Conservation (phyloP, 2,113 vertebrate genomes). For the Myxocyprinus asiaticus region DNA sequence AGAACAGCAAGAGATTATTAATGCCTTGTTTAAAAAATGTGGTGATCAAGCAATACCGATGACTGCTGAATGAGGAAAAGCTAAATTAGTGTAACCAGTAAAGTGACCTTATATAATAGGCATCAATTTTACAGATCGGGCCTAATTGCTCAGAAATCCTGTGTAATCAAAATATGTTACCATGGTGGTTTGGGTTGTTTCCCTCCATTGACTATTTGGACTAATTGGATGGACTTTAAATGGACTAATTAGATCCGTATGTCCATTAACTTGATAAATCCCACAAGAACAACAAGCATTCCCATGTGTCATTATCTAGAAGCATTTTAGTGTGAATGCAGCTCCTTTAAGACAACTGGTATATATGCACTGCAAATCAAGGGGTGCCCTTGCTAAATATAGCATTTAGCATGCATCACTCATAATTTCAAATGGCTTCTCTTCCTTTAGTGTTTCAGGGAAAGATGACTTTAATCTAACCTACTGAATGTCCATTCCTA, state of each 20-base stretch:
- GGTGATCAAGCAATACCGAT: not conserved
- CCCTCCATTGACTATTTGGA: too few species aligned
- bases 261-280: not conserved
- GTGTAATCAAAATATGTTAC: constrained; percentile 4
- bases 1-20: not conserved
- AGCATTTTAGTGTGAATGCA: not conserved
- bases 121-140: not conserved
- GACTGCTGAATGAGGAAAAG: not conserved
- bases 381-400: not conserved
- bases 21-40: not conserved
- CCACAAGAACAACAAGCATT: not conserved
- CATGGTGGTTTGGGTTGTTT: too few species aligned
- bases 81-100: constrained; percentile 3
- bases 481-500: too few species aligned
- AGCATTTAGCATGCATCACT: not conserved
- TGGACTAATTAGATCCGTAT: not conserved
- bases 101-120: not conserved
- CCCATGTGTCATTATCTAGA: not conserved
- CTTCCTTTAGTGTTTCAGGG: not conserved
- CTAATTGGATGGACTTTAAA: too few species aligned
- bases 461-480: too few species aligned
- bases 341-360: not conserved
- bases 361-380: not conserved
- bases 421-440: not conserved
- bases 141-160: not conserved